phyloP scores from a whole-genome alignment of 2,113 vertebrate genomes.

The Campylorhamphus procurvoides region DNA sequence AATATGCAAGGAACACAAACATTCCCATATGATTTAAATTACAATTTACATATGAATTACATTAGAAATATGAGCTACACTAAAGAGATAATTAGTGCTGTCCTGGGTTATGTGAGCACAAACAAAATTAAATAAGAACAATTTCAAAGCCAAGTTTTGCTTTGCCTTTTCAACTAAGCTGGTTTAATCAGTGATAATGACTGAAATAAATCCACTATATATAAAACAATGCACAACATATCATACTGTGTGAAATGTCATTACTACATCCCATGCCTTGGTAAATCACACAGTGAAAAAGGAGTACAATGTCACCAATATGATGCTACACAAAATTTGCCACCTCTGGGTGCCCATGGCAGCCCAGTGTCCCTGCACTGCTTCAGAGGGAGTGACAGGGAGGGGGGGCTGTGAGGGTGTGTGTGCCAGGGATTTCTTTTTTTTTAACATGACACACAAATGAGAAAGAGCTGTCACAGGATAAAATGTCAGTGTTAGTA shows the following conservation, averaged over 20 bases:
- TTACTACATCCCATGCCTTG: not conserved
- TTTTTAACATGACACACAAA: not conserved
- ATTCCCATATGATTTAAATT: conserved; percentile 80
- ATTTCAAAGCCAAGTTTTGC: conserved; percentile 82
- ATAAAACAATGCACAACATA: conserved; percentile 44
- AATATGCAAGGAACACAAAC: conserved; percentile 77
- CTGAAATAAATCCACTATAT: conserved; percentile 73
- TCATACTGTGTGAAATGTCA: conserved; percentile 64
- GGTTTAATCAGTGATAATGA: conserved; percentile 82
- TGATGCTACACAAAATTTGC: not conserved
- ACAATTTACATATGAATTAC: conserved; percentile 84
- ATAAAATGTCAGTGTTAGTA: not conserved
- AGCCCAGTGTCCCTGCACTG: not conserved
- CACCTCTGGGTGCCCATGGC: not conserved
- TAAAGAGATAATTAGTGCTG: conserved; percentile 83
- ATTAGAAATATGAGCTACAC: conserved; percentile 83
- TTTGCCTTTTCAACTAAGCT: conserved; percentile 77
- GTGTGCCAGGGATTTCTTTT: not conserved
- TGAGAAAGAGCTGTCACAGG: not conserved
- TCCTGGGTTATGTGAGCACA: conserved; percentile 79
- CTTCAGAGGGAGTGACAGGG: not conserved
- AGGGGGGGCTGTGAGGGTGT: not conserved
- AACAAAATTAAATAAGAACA: conserved; percentile 82
- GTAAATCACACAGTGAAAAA: conserved; percentile 28
- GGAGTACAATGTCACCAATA: not conserved